phyloP scores from a whole-genome alignment of 2,888 invertebrate genomes.

The Caenorhabditis becei region DNA sequence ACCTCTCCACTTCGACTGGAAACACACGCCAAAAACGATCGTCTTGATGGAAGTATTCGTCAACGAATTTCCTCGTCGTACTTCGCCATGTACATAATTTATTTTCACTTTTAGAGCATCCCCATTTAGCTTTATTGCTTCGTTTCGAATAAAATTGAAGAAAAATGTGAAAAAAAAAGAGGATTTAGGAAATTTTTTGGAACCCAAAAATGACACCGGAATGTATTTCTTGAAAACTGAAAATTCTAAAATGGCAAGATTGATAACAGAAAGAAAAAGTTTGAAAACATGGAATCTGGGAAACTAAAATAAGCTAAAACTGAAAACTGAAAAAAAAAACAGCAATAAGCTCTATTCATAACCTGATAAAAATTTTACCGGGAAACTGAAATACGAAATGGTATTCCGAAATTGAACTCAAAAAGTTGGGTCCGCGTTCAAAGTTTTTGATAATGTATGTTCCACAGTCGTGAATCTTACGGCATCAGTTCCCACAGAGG shows the following conservation, averaged over 20 bases:
- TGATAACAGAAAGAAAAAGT: too few relatives aligned
- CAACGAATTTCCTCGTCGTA: not conserved
- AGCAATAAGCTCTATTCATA: too few relatives aligned
- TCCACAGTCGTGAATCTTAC: too few relatives aligned
- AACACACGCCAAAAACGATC: not conserved
- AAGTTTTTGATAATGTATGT: too few relatives aligned
- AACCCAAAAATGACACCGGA: not conserved
- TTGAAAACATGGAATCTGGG: too few relatives aligned
- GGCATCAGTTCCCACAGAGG: not conserved
- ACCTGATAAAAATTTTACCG: too few relatives aligned
- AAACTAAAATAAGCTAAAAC: too few relatives aligned
- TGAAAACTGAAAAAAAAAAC: too few relatives aligned
- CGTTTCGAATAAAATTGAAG: constrained; percentile 9
- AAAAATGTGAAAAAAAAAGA: not conserved
- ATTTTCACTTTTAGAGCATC: not conserved
- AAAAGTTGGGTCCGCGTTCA: too few relatives aligned
- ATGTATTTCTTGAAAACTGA: not conserved
- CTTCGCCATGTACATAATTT: not conserved
- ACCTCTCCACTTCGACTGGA: constrained; percentile 2
- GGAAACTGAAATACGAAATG: too few relatives aligned
- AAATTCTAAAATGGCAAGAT: too few relatives aligned
- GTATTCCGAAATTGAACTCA: not conserved
- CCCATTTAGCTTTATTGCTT: constrained; percentile 1
- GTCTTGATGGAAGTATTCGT: constrained; percentile 1
- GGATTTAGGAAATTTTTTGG: not conserved